Percentiles rank a stretch among this genome's conserved stretches.
Evolutionary conservation across 2,888 invertebrate genomes (phyloP).

Genomic region (Lymantria dispar): DNA sequence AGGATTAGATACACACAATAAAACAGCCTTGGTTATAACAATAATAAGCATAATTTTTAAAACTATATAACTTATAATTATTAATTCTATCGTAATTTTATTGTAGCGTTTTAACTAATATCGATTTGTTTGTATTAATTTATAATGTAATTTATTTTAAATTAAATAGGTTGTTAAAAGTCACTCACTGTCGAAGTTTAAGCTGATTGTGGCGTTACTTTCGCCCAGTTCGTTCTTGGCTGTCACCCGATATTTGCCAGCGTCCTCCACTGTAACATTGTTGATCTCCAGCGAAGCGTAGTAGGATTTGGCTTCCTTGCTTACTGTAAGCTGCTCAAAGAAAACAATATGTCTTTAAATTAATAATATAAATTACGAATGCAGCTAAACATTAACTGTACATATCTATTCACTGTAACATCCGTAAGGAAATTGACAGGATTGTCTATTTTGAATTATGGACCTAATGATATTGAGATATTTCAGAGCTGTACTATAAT

Average conservation of each 20-base stretch:
- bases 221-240: slow-evolving; percentile 99
- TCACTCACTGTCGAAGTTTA: slow-evolving; percentile 98
- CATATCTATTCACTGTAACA: no score
- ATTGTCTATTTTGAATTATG: no score
- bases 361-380: no score
- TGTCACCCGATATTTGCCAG: slow-evolving; percentile 97
- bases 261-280: slow-evolving; percentile 98
- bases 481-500: no score
- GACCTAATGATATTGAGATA: no score
- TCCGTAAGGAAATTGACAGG: no score
- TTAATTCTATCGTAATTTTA: slow-evolving; percentile 1
- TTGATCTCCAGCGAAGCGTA: slow-evolving; percentile 96
- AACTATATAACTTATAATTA: slow-evolving; percentile 4
- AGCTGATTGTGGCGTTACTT: slow-evolving; percentile 97
- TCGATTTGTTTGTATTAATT: not conserved
- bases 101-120: not conserved
- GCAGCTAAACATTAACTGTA: no score
- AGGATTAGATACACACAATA: slow-evolving; percentile 67
- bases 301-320: slow-evolving; percentile 96
- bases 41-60: slow-evolving; percentile 34
- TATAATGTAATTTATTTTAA: not conserved
- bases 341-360: not conserved
- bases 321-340: slow-evolving; percentile 87
- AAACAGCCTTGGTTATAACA: slow-evolving; percentile 53
- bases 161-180: not conserved